Evolutionary conservation across 2,797 vertebrate species (phyloP), one percentile per base, ranked within the genome.

Genomic region (Sphenodon punctatus): DNA sequence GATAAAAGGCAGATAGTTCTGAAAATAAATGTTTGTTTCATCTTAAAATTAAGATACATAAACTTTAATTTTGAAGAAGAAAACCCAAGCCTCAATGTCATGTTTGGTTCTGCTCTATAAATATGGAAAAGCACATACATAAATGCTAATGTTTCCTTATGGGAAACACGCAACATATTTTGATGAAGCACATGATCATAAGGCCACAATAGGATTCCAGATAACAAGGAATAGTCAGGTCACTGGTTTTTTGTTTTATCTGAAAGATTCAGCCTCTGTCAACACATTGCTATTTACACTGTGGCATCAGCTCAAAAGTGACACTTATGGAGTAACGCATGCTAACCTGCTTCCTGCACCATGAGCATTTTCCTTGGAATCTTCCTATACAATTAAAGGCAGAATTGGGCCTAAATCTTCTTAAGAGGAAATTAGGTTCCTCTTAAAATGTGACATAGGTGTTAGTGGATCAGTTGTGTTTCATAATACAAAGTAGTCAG

Each of bases 401-500:
- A 0, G n/a, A n/a, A n/a, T n/a, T n/a, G n/a, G 6, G 8, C 11
- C 19, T 65, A 87, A 30, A 36, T 51, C 34, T 19, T 38, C 7
- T 25, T 1, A 2, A 0, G 30, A n/a, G 42, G 49, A 82, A 43
- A 27, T 25, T 17, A 1, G 0, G 36, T 5, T n/a, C n/a, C n/a
- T n/a, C n/a, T n/a, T n/a, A n/a, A n/a, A n/a, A n/a, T n/a, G n/a
- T n/a, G n/a, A n/a, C n/a, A n/a, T n/a, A n/a, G n/a, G n/a, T n/a
- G n/a, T n/a, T n/a, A n/a, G n/a, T n/a, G n/a, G 22, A 36, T 7
- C 36, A 34, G 34, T 9, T 36, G 34, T 34, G 17, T 41, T n/a
- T 51, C 10, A 8, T 0, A 27, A 59, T 41, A 46, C 4, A 3
- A 73, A 25, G 39, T 7, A n/a, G 10, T 22, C n/a, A n/a, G 2